Conservation (phyloP, 2,113 vertebrate genomes). For the Gnathonemus longibarbis region DNA sequence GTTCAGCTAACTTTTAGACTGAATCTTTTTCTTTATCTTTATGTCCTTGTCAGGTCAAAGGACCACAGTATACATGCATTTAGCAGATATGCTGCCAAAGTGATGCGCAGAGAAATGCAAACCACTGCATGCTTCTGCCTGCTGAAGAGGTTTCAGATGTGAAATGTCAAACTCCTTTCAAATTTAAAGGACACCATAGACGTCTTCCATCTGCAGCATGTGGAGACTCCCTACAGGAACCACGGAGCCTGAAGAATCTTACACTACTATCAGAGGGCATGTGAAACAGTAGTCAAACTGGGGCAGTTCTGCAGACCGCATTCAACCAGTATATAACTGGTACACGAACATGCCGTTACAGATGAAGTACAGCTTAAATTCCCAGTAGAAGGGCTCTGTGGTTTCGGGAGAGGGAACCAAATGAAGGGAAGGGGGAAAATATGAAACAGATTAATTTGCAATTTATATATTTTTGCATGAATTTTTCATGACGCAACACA, state of each 20-base stretch:
- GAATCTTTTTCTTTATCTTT: background rate
- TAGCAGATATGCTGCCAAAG: background rate
- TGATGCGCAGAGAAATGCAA: background rate
- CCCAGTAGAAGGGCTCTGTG: constrained; percentile 8
- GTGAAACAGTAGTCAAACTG: background rate
- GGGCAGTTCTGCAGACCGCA: background rate
- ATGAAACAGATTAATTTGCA: constrained; percentile 4
- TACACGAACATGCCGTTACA: background rate
- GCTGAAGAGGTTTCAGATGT: background rate
- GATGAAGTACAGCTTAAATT: background rate
- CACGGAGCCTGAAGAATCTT: background rate
- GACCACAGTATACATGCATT: background rate
- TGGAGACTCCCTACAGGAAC: background rate
- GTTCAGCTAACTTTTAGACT: background rate
- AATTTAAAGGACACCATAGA: background rate
- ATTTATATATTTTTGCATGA: background rate
- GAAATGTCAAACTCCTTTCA: background rate
- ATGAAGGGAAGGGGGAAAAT: background rate
- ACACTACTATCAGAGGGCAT: background rate
- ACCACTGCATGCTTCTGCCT: background rate
- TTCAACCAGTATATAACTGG: background rate
- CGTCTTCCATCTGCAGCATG: background rate
- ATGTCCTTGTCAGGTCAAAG: background rate
- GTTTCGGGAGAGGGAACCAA: background rate
- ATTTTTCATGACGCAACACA: constrained; percentile 6